phyloP scores from a whole-genome alignment of 2,888 invertebrate species.

The Antheraea yamamai region DNA sequence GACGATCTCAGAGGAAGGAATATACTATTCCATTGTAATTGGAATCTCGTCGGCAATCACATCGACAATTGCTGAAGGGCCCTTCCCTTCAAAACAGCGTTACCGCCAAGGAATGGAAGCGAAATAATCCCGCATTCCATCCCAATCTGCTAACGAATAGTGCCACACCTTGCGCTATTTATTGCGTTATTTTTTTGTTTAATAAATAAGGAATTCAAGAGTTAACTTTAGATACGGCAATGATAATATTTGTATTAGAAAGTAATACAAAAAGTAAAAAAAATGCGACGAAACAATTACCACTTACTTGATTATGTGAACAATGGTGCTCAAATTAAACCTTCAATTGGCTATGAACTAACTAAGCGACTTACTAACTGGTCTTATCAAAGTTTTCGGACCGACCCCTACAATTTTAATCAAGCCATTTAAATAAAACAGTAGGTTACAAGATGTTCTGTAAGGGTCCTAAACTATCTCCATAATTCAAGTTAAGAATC shows the following conservation, averaged over 20 bases:
- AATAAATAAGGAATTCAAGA: background rate
- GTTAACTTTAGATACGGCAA: background rate
- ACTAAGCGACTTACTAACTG: background rate
- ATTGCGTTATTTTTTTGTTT: too few species aligned
- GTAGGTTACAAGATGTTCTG: slow-evolving; percentile 15
- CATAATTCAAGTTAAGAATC: slow-evolving; percentile 17
- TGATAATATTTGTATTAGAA: background rate
- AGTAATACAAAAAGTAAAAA: background rate
- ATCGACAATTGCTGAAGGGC: too few species aligned
- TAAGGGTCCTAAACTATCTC: slow-evolving; percentile 14
- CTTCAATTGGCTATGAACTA: background rate
- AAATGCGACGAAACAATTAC: background rate
- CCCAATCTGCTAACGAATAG: too few species aligned
- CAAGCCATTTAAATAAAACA: slow-evolving; percentile 20
- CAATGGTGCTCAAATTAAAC: background rate
- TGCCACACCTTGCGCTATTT: too few species aligned
- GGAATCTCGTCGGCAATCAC: too few species aligned
- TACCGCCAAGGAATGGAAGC: too few species aligned
- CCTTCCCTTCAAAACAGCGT: too few species aligned
- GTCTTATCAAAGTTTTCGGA: slow-evolving; percentile 18
- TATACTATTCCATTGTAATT: too few species aligned
- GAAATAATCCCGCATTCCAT: too few species aligned
- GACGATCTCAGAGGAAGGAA: too few species aligned
- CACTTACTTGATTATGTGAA: slow-evolving; percentile 6
- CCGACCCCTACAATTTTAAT: slow-evolving; percentile 20